phyloP scores from a whole-genome alignment of 2,113 vertebrate species.

The Channa argus region DNA sequence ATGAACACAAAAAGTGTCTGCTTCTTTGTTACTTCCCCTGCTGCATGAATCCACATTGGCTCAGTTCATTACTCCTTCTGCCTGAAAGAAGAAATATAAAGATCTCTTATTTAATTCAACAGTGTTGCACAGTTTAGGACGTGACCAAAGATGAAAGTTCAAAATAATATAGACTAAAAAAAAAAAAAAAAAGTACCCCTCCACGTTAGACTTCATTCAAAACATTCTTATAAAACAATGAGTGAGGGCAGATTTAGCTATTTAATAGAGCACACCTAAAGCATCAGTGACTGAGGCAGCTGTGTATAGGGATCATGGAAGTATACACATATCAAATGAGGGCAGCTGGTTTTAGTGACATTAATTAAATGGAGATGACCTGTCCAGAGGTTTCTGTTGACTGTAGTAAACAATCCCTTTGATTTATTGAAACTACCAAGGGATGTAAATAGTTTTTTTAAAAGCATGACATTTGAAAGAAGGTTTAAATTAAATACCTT shows the following conservation, averaged over 20 bases:
- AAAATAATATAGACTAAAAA: neutral
- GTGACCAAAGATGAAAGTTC: neutral
- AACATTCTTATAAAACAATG: too few relatives aligned
- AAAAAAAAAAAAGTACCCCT: neutral
- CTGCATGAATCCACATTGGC: slow-evolving; percentile 5
- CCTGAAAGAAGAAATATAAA: slow-evolving; percentile 13
- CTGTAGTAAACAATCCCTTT: too few relatives aligned
- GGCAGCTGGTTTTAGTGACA: neutral
- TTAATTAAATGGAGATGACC: neutral
- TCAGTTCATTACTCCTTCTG: neutral
- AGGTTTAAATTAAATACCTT: slow-evolving; percentile 43
- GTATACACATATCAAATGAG: too few relatives aligned
- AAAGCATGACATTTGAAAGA: too few relatives aligned
- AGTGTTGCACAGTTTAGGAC: neutral
- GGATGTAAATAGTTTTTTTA: too few relatives aligned
- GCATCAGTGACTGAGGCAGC: neutral
- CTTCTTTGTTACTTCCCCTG: neutral
- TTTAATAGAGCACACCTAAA: neutral
- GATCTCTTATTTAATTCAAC: neutral
- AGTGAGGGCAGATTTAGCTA: too few relatives aligned
- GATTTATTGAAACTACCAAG: too few relatives aligned
- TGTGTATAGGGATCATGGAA: too few relatives aligned
- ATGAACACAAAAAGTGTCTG: neutral
- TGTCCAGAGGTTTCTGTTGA: neutral
- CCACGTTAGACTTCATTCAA: too few relatives aligned